A percentile compares a stretch with the other conserved stretches of the same genome.
These are phyloP conservation scores for Rhizomys pruinosus DNA, from an alignment of 2,113 vertebrate species.

Conservation along the genomic window DNA sequence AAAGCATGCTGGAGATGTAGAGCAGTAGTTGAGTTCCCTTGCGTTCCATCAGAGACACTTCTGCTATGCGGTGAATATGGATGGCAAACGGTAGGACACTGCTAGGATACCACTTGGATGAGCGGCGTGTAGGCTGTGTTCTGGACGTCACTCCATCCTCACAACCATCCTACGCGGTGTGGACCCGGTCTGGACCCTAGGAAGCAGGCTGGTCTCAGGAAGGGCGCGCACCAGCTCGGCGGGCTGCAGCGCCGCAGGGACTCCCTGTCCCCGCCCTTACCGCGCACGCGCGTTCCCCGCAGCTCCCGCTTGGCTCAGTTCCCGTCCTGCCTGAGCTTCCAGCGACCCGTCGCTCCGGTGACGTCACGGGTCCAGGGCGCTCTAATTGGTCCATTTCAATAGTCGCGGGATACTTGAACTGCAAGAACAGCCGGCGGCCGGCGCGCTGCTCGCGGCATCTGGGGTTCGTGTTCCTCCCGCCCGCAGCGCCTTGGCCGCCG, in stretches of 20 bases:
- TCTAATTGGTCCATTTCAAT: constrained; percentile 96
- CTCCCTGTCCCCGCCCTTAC: neutral
- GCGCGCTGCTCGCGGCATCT: constrained; percentile 65
- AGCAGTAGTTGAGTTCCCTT: no score
- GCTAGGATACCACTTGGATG: neutral
- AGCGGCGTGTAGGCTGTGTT: neutral
- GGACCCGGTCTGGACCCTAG: no score
- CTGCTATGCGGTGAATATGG: no score
- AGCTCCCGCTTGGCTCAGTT: neutral
- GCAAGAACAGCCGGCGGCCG: constrained; percentile 75
- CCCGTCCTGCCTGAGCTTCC: neutral
- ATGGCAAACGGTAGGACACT: no score
- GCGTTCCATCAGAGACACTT: neutral
- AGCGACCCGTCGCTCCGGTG: constrained; percentile 42
- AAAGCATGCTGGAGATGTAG: neutral
- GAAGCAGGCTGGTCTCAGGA: no score
- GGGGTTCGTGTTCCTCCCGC: neutral
- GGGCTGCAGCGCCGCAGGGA: no score
- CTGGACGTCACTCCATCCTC: no score
- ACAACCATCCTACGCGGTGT: no score
- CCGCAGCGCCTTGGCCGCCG: neutral
- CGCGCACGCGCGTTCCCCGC: neutral
- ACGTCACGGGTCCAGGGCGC: constrained; percentile 30
- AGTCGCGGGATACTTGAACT: constrained; percentile 99
- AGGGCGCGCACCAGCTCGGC: no score